Evolutionary conservation across 1,140 invertebrate genomes (phyloP).

Genomic region (Muscidifurax raptorellus): DNA sequence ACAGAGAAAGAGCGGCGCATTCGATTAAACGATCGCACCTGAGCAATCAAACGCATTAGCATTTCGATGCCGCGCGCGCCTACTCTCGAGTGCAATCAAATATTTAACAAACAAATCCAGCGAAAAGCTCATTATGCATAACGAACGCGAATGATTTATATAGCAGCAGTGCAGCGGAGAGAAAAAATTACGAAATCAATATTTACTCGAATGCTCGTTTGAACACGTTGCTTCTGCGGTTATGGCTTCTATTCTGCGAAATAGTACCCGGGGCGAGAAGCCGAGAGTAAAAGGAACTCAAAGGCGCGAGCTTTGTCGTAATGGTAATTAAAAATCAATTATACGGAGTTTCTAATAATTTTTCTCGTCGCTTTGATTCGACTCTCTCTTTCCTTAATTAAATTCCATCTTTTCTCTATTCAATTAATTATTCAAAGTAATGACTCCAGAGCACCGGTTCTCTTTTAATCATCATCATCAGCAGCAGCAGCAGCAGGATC

Average conservation of each 20-base stretch:
- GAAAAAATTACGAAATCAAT: neutral
- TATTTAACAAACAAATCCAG: neutral
- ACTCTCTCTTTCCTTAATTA: neutral
- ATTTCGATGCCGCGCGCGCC: neutral
- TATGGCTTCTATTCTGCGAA: neutral
- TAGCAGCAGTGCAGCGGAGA: neutral
- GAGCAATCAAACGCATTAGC: neutral
- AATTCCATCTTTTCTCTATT: neutral
- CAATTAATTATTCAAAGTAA: conserved; percentile 32
- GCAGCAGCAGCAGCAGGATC: neutral
- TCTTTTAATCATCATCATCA: conserved; percentile 11
- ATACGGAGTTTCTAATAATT: conserved; percentile 15
- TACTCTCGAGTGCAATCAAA: neutral
- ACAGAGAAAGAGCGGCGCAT: no score
- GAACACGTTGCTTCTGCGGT: neutral
- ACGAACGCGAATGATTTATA: conserved; percentile 7
- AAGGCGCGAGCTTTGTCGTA: neutral
- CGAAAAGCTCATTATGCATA: neutral
- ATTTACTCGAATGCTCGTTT: neutral
- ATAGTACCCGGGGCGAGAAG: neutral
- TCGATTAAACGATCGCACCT: neutral
- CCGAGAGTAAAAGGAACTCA: neutral
- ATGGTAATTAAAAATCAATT: conserved; percentile 32
- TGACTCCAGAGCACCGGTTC: neutral
- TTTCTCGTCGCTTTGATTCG: conserved; percentile 5